Conservation (phyloP, 2,113 vertebrate genomes). For the Dasyurus viverrinus region DNA sequence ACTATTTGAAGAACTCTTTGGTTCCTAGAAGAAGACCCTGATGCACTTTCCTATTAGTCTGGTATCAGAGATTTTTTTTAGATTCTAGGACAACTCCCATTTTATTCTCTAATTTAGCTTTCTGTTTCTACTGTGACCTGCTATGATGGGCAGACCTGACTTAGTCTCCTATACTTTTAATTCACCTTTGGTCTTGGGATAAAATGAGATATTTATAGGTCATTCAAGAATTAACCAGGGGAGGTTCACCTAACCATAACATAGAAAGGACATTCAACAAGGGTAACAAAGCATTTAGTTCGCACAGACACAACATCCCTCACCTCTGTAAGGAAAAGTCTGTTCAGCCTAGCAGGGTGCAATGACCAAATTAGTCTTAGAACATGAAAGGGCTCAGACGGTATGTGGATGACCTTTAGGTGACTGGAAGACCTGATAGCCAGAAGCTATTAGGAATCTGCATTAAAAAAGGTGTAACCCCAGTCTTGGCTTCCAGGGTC, state of each 20-base stretch:
- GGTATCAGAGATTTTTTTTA: not conserved
- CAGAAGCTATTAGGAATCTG: not conserved
- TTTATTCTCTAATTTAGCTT: not conserved
- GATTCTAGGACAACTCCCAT: not conserved
- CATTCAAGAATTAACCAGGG: not conserved
- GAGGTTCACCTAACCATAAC: not conserved
- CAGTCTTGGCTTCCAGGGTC: not conserved
- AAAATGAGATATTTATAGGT: not conserved
- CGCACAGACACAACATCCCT: not conserved
- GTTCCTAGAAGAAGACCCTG: not conserved
- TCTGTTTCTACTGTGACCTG: not conserved
- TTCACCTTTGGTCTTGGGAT: not conserved
- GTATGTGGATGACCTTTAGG: not conserved
- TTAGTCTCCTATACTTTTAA: not conserved
- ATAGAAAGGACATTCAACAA: not conserved
- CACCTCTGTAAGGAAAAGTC: not conserved
- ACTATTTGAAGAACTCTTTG: not conserved
- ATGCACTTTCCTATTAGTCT: not conserved
- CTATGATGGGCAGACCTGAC: not conserved
- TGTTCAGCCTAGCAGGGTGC: not conserved
- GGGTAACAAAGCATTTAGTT: not conserved
- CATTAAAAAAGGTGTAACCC: not conserved
- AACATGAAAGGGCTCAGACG: not conserved
- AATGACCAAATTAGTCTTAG: not conserved
- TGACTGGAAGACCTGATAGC: not conserved